A percentile compares a stretch with the other conserved stretches of the same genome.
Conservation (phyloP, 2,797 vertebrate genomes). For the Sarcoramphus papa region DNA sequence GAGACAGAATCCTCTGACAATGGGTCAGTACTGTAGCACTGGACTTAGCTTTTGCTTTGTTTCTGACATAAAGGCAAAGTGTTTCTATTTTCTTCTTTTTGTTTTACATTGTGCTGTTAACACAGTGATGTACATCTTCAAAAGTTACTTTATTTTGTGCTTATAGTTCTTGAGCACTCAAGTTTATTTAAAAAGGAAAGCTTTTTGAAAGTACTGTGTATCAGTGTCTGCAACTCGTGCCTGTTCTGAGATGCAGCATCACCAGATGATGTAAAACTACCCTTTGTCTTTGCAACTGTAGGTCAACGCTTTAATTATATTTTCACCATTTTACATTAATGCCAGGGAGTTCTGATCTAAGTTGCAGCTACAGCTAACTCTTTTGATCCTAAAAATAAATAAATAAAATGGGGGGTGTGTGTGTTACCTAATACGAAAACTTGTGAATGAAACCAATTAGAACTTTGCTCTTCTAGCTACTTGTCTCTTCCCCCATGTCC, state of each 20-base stretch:
- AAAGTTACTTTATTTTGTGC: not conserved
- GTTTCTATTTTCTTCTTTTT: not conserved
- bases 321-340: not conserved
- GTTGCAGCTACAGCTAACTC: not conserved
- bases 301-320: not conserved
- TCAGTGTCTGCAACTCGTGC: not conserved
- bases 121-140: not conserved
- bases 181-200: not conserved
- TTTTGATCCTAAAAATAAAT: not conserved
- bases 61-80: not conserved
- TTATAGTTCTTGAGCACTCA: not conserved
- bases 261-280: not conserved
- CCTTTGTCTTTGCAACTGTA: not conserved
- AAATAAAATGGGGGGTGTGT: not conserved
- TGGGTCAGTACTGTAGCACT: slow-evolving; percentile 71
- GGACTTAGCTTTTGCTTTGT: not conserved
- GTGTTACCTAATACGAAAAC: not conserved
- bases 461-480: not conserved
- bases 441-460: not conserved
- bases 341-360: not conserved
- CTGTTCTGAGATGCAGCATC: not conserved
- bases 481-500: not conserved
- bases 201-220: not conserved
- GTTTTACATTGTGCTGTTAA: not conserved
- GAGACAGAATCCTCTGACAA: slow-evolving; percentile 78